Evolutionary conservation across 1,140 invertebrate genomes (phyloP), one percentile per base, ranked within the genome.

Genomic region (Aphelenchoides avenae): DNA sequence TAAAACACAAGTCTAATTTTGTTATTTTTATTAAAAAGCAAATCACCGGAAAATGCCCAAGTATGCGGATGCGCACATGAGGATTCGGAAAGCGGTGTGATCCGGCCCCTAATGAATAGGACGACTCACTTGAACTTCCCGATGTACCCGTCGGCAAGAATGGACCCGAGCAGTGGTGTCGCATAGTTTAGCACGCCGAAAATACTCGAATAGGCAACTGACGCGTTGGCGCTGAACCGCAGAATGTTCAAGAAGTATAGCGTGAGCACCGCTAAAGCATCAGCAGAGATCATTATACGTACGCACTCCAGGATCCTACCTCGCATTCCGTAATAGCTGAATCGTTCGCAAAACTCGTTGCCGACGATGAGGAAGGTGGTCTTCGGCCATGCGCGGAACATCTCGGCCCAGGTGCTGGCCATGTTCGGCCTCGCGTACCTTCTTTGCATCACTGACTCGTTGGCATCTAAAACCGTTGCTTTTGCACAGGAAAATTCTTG

Each of bases 281-380:
- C 13, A 36, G 34, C 34, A 36, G 13, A 36, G 13, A 36, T 36
- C 34, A 13, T 13, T 13, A 13, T 18, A 36, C 13, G 34, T 36
- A 13, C 18, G 11, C 34, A 36, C 18, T 13, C 7, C 29, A 46
- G 5, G 26, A n/a, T n/a, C 43, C 26, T 18, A 46, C 43, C 87
- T 85, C 86, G 84, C 86, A 93, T 88, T 73, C 90, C 90, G 85
- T 93, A 94, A 77, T 85, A 60, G 33, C 43, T 49, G 40, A 60
- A 60, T 31, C 57, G 41, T 47, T 60, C 57, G 20, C 53, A 60
- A 41, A 59, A 58, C 39, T 46, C 43, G 31, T 58, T 58, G 24
- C 56, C 54, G 15, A 58, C 31, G 49, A 58, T 58, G n/a, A 30
- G 49, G 13, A 58, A 24, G 24, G 57, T 58, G 2, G 55, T 44